Conservation (phyloP, 2,797 vertebrate species). For the Poecilia wingei region DNA sequence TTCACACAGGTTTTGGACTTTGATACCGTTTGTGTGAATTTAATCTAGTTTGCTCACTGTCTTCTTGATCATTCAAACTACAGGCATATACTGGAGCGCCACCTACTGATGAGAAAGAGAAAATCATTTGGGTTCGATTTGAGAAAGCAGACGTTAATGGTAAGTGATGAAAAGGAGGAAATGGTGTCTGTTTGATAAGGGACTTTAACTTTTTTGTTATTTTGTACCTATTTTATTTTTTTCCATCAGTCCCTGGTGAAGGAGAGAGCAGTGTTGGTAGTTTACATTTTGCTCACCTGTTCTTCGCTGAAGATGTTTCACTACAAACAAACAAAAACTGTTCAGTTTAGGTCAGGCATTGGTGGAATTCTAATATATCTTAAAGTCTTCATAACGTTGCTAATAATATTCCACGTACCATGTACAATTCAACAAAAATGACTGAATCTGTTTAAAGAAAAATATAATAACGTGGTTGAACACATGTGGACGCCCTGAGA, state of each 20-base stretch:
- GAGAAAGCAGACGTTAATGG: constrained; percentile 93
- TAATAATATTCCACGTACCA: not conserved
- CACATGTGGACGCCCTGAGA: not conserved
- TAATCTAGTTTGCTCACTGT: not conserved
- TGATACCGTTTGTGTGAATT: not conserved
- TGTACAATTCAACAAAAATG: not conserved
- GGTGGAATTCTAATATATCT: not conserved
- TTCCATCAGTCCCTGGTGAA: not conserved
- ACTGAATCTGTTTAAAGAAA: not conserved
- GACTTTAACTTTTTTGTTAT: not conserved
- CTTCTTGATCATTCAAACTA: constrained; percentile 28
- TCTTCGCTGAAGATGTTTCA: not conserved
- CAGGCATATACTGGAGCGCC: constrained; percentile 95
- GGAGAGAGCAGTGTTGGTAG: not conserved
- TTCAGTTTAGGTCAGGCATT: not conserved
- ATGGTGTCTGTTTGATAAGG: not conserved
- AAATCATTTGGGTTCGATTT: constrained; percentile 97
- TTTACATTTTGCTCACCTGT: not conserved
- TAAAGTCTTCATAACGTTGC: not conserved
- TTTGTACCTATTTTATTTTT: not conserved
- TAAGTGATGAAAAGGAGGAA: constrained; percentile 41
- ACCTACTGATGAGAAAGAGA: constrained; percentile 96
- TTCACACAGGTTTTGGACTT: not conserved
- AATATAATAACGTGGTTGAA: not conserved
- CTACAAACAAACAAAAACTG: not conserved